Conservation (phyloP, 2,797 vertebrate genomes). For the Labroides dimidiatus region DNA sequence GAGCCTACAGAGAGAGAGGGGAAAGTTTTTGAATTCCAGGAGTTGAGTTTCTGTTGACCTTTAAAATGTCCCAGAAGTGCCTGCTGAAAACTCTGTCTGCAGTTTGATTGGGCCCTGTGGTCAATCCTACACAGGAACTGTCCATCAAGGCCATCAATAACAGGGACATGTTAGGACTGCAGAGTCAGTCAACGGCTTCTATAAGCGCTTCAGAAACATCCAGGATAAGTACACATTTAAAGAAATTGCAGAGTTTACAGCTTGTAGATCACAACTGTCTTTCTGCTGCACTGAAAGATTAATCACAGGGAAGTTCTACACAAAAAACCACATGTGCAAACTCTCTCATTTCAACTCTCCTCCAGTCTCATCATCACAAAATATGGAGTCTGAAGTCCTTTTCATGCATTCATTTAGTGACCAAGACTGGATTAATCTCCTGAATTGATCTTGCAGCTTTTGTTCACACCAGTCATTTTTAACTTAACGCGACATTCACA, state of each 20-base stretch:
- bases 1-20: neutral
- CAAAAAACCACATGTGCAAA: neutral
- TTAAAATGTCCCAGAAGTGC: neutral
- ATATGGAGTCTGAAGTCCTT: neutral
- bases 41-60: neutral
- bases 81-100: neutral
- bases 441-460: neutral
- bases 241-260: neutral
- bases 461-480: slow-evolving; percentile 5
- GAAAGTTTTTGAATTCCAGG: neutral
- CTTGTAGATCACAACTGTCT: neutral
- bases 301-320: neutral
- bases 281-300: neutral
- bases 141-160: neutral
- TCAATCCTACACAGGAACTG: neutral
- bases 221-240: neutral
- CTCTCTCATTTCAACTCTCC: neutral
- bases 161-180: neutral
- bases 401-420: neutral
- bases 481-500: slow-evolving; percentile 8
- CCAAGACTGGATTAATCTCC: neutral
- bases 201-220: neutral
- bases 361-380: neutral
- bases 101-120: neutral
- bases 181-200: neutral